Evolutionary conservation across 2,888 invertebrate species (phyloP), one percentile per base, ranked within the genome.

Genomic region (Hoplodrina blanda): DNA sequence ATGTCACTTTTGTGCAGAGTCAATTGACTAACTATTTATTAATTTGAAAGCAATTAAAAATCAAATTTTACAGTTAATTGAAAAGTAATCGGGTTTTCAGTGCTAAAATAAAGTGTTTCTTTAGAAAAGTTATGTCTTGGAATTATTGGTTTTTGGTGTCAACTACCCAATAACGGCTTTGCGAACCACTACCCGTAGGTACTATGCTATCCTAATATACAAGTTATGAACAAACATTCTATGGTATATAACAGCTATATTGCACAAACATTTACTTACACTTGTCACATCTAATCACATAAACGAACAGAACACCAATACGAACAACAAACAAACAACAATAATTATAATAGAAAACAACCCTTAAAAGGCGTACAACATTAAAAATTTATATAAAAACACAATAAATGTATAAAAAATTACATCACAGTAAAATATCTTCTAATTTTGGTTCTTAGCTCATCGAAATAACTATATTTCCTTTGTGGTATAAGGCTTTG

Each of bases 351-450:
- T 68, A 59, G 10, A 75, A 88, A 87, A 84, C 76, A 87, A 84
- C 83, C 84, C 83, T 87, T 80, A 80, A 78, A 25, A 88, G 84
- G 76, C 81, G 73, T 74, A 84, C 82, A 89, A 91, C 87, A 85
- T 79, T 78, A 76, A 76, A 84, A 82, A 63, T 73, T 59, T 81
- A 81, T 76, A 77, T 82, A 67, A 82, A 68, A 87, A 85, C 73
- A 75, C 55, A 76, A 69, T 75, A 61, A 68, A 78, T 61, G 69
- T 70, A 68, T 79, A 70, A 70, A 65, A 72, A 49, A 53, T 70
- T 73, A 70, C 73, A 91, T 87, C 88, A 90, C 90, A 91, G 86
- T 68, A 85, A 85, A 86, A 79, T 79, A 54, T 11, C 46, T 62
- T 19, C 11, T n/a, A 65, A 55, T 56, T 46, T 37, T 59, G 25